Evolutionary conservation across 2,113 vertebrate genomes (phyloP).

Genomic region (Centrocercus urophasianus): DNA sequence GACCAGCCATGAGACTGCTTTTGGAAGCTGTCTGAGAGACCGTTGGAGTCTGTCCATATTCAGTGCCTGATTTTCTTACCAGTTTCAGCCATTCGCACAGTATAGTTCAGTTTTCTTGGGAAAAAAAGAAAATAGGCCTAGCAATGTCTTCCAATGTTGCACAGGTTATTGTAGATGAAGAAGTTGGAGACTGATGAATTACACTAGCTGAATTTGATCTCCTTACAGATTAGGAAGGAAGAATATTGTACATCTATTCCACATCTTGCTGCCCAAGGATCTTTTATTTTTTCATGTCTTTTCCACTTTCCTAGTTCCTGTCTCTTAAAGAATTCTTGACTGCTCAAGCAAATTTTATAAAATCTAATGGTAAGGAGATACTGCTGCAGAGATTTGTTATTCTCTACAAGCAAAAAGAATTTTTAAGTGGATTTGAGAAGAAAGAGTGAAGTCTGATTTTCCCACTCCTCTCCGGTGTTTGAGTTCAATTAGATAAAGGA

Average conservation of each 20-base stretch:
- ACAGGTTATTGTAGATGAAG: neutral
- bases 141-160: neutral
- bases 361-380: neutral
- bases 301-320: neutral
- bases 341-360: neutral
- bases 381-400: conserved; percentile 4
- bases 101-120: neutral
- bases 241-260: neutral
- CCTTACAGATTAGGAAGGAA: neutral
- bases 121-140: neutral
- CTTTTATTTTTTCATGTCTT: neutral
- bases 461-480: neutral
- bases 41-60: neutral
- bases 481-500: conserved; percentile 6
- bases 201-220: conserved; percentile 11
- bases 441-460: neutral
- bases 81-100: neutral
- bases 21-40: neutral
- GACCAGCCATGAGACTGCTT: neutral
- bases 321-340: neutral
- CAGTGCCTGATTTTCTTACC: neutral
- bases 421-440: neutral
- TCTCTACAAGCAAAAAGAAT: neutral
- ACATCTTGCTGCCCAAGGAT: neutral
- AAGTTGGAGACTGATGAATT: conserved; percentile 3